These are phyloP conservation scores for Agrotis exclamationis DNA, from an alignment of 2,888 invertebrate species.

Conservation along the genomic window DNA sequence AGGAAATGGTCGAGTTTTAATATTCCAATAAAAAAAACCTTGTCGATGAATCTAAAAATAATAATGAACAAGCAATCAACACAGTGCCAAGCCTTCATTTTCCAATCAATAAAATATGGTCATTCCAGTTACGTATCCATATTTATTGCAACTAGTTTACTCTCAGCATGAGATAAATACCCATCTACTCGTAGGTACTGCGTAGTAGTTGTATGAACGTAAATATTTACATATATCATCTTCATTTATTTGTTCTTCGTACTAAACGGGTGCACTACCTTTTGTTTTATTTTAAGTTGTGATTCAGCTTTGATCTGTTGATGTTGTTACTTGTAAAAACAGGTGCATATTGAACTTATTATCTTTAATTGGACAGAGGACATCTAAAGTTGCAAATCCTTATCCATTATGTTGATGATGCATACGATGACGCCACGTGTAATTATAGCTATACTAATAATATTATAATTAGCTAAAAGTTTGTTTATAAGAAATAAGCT, in stretches of 20 bases:
- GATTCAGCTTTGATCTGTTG: slow-evolving; percentile 17
- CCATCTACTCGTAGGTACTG: slow-evolving; percentile 46
- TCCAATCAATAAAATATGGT: slow-evolving; percentile 10
- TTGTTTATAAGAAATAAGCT: too few relatives aligned
- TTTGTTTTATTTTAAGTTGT: slow-evolving; percentile 29
- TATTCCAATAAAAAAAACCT: background rate
- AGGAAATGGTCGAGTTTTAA: background rate
- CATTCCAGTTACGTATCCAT: slow-evolving; percentile 16
- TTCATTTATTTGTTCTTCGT: slow-evolving; percentile 28
- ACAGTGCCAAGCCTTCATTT: slow-evolving; percentile 13
- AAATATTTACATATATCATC: slow-evolving; percentile 36
- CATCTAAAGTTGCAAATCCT: background rate
- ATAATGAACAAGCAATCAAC: background rate
- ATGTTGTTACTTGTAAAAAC: background rate
- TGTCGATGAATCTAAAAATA: background rate
- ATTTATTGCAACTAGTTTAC: slow-evolving; percentile 22
- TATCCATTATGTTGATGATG: slow-evolving; percentile 22
- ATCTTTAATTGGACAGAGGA: slow-evolving; percentile 30
- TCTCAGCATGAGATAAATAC: slow-evolving; percentile 27
- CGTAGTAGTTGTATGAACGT: slow-evolving; percentile 37
- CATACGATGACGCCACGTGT: slow-evolving; percentile 3
- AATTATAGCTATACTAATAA: background rate
- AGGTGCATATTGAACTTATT: slow-evolving; percentile 37
- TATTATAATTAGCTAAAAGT: too few relatives aligned
- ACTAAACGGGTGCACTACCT: slow-evolving; percentile 35